phyloP scores from a whole-genome alignment of 2,888 invertebrate genomes.

The Cremastinae sp. region DNA sequence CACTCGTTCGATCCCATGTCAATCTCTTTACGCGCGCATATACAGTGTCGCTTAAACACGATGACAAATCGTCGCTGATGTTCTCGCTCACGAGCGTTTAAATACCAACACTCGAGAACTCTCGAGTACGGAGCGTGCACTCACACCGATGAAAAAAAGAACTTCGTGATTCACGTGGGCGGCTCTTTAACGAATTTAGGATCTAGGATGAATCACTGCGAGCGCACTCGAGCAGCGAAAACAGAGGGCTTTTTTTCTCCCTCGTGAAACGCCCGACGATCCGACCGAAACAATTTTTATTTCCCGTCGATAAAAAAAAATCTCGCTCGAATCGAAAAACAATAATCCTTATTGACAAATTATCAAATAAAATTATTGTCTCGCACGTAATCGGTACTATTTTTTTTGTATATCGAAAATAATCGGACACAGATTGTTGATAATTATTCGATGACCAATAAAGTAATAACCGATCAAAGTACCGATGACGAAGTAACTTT shows the following conservation, averaged over 20 bases:
- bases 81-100: background rate
- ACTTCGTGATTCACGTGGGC: constrained; percentile 54
- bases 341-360: too few species aligned
- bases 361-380: too few species aligned
- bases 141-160: constrained; percentile 23
- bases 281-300: background rate
- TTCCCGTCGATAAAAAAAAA: background rate
- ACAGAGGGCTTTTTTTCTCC: constrained; percentile 4
- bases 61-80: constrained; percentile 43
- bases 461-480: too few species aligned
- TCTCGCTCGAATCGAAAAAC: too few species aligned
- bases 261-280: background rate
- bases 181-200: constrained; percentile 60
- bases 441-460: too few species aligned
- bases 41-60: constrained; percentile 14
- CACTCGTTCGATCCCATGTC: background rate
- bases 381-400: too few species aligned
- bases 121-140: constrained; percentile 2
- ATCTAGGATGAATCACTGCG: constrained; percentile 57
- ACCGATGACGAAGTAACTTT: too few species aligned
- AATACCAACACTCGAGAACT: constrained; percentile 7
- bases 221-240: constrained; percentile 14
- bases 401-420: too few species aligned
- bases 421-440: too few species aligned
- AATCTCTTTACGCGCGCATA: background rate